These are phyloP conservation scores for Hyperopisus bebe DNA, from an alignment of 2,113 vertebrate genomes.

Conservation along the genomic window DNA sequence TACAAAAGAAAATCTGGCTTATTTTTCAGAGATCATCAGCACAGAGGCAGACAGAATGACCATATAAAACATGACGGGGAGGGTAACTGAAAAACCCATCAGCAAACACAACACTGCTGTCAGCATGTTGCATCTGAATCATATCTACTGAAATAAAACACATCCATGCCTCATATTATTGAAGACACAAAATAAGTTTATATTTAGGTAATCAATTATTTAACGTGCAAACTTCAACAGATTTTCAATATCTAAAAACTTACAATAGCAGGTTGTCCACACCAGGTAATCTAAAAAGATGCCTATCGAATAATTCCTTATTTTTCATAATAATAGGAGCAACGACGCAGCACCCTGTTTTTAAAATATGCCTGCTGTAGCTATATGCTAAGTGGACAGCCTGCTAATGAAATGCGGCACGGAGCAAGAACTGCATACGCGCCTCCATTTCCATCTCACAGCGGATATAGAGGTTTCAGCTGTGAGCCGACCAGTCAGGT, in stretches of 20 bases:
- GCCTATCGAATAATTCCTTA: not conserved
- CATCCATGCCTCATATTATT: not conserved
- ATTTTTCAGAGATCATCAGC: not conserved
- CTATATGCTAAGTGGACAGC: not conserved
- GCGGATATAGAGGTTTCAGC: not conserved
- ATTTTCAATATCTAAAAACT: not conserved
- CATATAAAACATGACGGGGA: not conserved
- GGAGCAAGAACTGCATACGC: not conserved
- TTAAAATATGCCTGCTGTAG: not conserved
- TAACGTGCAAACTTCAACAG: not conserved
- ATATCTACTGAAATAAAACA: not conserved
- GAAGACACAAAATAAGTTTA: not conserved
- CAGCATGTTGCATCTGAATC: not conserved
- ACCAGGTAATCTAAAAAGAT: not conserved
- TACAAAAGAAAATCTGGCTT: not conserved
- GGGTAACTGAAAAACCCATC: not conserved
- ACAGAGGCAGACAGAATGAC: not conserved
- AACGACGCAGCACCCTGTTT: not conserved
- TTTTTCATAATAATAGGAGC: not conserved
- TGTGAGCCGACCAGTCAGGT: constrained; percentile 12
- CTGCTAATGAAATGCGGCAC: not conserved
- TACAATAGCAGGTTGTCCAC: not conserved
- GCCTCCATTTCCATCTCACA: not conserved
- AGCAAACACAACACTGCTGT: not conserved
- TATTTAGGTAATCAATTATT: not conserved